Evolutionary conservation across 1,140 invertebrate species (phyloP).

Genomic region (Nasonia giraulti): DNA sequence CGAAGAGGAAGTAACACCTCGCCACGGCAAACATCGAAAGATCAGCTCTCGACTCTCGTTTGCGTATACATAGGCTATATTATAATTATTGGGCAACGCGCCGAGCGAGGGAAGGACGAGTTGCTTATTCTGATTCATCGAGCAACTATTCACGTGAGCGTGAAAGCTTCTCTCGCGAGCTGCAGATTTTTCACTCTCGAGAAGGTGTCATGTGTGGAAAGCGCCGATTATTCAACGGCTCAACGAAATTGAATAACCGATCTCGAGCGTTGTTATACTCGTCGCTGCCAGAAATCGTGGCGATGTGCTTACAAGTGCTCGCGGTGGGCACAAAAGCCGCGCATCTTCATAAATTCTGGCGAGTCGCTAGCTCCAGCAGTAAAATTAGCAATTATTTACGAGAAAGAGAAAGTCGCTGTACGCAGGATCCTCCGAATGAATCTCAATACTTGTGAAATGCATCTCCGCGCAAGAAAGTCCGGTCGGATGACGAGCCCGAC

Average conservation of each 20-base stretch:
- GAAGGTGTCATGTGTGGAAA: neutral
- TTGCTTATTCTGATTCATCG: neutral
- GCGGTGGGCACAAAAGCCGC: no score
- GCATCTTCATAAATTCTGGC: neutral
- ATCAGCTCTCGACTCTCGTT: neutral
- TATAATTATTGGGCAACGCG: neutral
- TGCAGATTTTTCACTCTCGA: neutral
- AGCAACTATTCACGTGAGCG: neutral
- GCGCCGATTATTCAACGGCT: no score
- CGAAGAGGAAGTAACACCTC: neutral
- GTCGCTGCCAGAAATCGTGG: no score
- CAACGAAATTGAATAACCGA: no score
- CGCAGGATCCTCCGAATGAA: neutral
- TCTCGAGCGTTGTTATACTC: no score
- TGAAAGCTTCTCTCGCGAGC: neutral
- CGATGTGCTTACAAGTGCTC: no score
- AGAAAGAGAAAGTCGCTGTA: slow-evolving; percentile 22
- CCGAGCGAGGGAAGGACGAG: neutral
- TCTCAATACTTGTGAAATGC: slow-evolving; percentile 31
- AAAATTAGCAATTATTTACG: slow-evolving; percentile 24
- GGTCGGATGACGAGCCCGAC: no score
- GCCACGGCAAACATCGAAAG: neutral
- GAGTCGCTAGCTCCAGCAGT: neutral
- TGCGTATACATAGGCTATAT: neutral
- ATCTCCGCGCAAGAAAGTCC: neutral